These are phyloP conservation scores for Pluvianellus socialis DNA, from an alignment of 2,113 vertebrate species.

Conservation along the genomic window DNA sequence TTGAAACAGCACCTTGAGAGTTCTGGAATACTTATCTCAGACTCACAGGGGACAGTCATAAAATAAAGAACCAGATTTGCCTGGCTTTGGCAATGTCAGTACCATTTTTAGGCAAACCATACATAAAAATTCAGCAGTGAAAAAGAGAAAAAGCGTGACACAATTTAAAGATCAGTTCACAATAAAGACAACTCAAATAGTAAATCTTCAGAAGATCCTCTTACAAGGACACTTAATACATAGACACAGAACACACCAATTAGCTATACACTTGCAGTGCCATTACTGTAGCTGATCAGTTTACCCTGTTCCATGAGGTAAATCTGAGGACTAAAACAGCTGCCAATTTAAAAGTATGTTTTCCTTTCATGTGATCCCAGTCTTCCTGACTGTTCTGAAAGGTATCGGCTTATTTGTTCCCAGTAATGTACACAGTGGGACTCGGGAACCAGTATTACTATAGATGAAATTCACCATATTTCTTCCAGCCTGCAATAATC, in stretches of 20 bases:
- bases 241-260: neutral
- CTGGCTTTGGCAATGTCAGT: neutral
- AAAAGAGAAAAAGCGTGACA: neutral
- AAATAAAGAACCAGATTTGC: neutral
- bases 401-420: neutral
- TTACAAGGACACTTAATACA: neutral
- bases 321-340: neutral
- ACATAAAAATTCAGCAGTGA: neutral
- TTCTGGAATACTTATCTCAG: neutral
- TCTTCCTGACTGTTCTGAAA: constrained; percentile 21
- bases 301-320: neutral
- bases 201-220: neutral
- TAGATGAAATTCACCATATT: neutral
- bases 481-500: neutral
- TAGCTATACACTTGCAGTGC: neutral
- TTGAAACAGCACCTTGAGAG: neutral
- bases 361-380: neutral
- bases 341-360: neutral
- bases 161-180: neutral
- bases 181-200: neutral
- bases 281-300: neutral
- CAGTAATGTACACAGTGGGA: neutral
- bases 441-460: neutral
- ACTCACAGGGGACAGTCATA: neutral
- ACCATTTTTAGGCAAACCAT: neutral